phyloP scores from a whole-genome alignment of 2,113 vertebrate genomes.

The Lampris incognitus region DNA sequence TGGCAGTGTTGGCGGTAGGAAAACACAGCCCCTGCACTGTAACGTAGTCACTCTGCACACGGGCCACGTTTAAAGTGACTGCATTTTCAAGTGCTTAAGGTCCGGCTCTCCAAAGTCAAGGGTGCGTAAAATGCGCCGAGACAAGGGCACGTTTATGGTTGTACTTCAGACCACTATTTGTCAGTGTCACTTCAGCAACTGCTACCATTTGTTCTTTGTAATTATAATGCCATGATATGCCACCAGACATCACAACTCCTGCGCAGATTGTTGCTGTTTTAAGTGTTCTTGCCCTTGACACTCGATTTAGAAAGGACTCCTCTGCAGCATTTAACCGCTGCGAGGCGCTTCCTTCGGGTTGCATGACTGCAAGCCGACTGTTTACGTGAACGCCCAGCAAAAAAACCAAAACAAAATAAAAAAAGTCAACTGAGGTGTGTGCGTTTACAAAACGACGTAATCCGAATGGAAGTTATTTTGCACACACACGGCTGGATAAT shows the following conservation, averaged over 20 bases:
- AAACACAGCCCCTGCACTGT: constrained; percentile 37
- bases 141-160: not conserved
- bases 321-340: constrained; percentile 3
- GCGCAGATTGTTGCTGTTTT: not conserved
- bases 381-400: too few relatives aligned
- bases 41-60: constrained; percentile 13
- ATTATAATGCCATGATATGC: not conserved
- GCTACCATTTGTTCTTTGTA: not conserved
- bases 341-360: too few relatives aligned
- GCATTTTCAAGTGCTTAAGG: not conserved
- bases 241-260: not conserved
- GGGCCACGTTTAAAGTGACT: constrained; percentile 32
- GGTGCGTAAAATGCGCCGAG: constrained; percentile 24
- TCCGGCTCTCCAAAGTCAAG: constrained; percentile 4
- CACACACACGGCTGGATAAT: too few relatives aligned
- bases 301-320: not conserved
- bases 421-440: too few relatives aligned
- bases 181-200: constrained; percentile 7
- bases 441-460: too few relatives aligned
- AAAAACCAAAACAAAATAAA: too few relatives aligned
- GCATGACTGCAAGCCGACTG: too few relatives aligned
- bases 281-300: not conserved
- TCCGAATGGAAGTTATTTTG: too few relatives aligned
- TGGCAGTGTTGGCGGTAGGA: constrained; percentile 47
- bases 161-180: constrained; percentile 1